Evolutionary conservation across 2,797 vertebrate species (phyloP).

Genomic region (Heterohyrax brucei): DNA sequence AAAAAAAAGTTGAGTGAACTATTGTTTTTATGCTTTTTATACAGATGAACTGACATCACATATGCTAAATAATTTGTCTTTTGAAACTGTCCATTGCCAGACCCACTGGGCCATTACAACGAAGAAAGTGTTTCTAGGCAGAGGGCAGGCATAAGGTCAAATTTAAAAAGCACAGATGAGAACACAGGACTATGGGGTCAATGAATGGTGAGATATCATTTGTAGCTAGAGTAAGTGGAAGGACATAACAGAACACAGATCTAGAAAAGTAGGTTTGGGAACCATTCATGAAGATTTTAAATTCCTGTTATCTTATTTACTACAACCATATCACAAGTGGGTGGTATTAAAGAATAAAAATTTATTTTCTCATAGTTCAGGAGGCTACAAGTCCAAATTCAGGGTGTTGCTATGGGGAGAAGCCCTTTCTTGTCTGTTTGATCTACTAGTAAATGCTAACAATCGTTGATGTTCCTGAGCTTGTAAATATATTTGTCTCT

Average conservation of each 20-base stretch:
- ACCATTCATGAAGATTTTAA: background rate
- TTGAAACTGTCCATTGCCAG: background rate
- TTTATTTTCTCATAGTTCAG: too few relatives aligned
- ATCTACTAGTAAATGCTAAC: too few relatives aligned
- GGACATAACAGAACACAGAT: background rate
- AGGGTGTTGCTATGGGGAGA: too few relatives aligned
- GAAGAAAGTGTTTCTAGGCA: background rate
- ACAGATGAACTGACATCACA: background rate
- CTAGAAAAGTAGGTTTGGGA: background rate
- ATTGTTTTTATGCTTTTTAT: background rate
- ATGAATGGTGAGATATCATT: background rate
- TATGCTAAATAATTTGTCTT: background rate
- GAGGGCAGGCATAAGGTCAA: background rate
- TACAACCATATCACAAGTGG: too few relatives aligned
- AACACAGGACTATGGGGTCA: background rate
- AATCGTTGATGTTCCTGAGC: too few relatives aligned
- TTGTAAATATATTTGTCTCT: too few relatives aligned
- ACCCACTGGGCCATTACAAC: background rate
- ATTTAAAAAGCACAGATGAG: background rate
- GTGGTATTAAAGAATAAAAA: too few relatives aligned
- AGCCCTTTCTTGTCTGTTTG: too few relatives aligned
- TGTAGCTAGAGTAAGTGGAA: background rate
- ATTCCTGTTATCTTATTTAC: background rate
- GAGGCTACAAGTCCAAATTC: too few relatives aligned
- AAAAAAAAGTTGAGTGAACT: background rate